Evolutionary conservation across 1,140 invertebrate species (phyloP), one percentile per base, ranked within the genome.

Genomic region (Pemphigus obesinymphae): DNA sequence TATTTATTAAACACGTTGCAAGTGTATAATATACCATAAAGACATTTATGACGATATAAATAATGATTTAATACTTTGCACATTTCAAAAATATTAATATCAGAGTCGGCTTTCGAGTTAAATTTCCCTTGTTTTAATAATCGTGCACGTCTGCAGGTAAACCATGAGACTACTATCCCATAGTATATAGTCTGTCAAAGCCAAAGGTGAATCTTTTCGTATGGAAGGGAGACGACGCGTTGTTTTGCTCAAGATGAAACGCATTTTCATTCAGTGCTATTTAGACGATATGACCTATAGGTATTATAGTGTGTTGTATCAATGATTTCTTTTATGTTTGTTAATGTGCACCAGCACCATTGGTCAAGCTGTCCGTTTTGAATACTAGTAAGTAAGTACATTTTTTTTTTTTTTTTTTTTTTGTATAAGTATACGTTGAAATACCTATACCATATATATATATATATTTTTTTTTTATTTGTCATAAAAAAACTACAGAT

Each of bases 181-280:
- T n/a, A n/a, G n/a, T n/a, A n/a, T n/a, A n/a, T n/a, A n/a, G n/a
- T n/a, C 34, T 45, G 23, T 15, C 55, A 43, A 40, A 63, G 76
- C 53, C 76, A 80, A 80, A 80, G 55, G 76, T 80, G 55, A 80
- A 80, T 80, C 37, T 80, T 80, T 80, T 40, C 34, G 37, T 37
- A 17, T 29, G 76, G 53, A 6, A 63, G 55, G 76, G 76, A 80
- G 76, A 37, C 55, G 76, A 37, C 40, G 50, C 55, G 50, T 29
- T 20, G 76, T 80, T 61, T 43, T 45, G 37, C 55, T 58, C 76
- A 80, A 80, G 76, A 80, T 43, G 37, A 80, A 43, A 63, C 53
- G 76, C 55, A 80, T 80, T 80, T 80, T 80, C 76, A 63, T 80
- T 80, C 53, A 80, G 76, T 80, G 55, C 23, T 43, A 61, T 78